phyloP scores from a whole-genome alignment of 2,113 vertebrate species.

The Poeciliopsis prolifica region DNA sequence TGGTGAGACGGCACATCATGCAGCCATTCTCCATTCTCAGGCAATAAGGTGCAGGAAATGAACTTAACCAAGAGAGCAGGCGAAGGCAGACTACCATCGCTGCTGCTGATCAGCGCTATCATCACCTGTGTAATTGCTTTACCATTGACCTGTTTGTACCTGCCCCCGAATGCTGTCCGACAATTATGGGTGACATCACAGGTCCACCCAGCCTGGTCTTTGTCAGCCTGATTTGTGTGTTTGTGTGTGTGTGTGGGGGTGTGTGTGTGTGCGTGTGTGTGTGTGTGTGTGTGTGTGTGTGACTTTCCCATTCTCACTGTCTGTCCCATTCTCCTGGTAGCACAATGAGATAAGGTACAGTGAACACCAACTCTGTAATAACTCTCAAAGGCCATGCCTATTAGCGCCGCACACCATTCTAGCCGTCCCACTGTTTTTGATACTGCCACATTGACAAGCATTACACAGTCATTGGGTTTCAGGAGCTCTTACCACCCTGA shows the following conservation, averaged over 20 bases:
- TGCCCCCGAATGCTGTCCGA: conserved; percentile 32
- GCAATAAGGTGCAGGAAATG: conserved; percentile 43
- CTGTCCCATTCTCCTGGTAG: conserved; percentile 24
- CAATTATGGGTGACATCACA: conserved; percentile 53
- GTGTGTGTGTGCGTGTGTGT: not conserved
- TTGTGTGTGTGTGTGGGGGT: no score
- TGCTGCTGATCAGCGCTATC: not conserved
- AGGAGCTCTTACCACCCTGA: conserved; percentile 63
- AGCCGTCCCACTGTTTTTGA: conserved; percentile 44
- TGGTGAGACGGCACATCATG: conserved; percentile 43
- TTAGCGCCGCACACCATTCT: conserved; percentile 72
- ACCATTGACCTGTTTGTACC: conserved; percentile 40
- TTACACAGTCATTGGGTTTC: conserved; percentile 78
- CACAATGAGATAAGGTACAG: conserved; percentile 52
- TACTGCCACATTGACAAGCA: conserved; percentile 72
- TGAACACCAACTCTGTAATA: conserved; percentile 57
- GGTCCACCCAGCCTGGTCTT: conserved; percentile 1
- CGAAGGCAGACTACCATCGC: not conserved
- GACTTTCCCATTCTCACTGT: no score
- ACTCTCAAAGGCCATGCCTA: conserved; percentile 68
- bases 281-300: conserved; percentile 5
- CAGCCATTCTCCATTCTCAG: conserved; percentile 28
- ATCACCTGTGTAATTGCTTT: conserved; percentile 43
- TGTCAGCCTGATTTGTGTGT: conserved; percentile 36
- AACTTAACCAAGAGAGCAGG: not conserved